Evolutionary conservation across 2,888 invertebrate genomes (phyloP), one percentile per base, ranked within the genome.

Genomic region (Lymantria monacha): DNA sequence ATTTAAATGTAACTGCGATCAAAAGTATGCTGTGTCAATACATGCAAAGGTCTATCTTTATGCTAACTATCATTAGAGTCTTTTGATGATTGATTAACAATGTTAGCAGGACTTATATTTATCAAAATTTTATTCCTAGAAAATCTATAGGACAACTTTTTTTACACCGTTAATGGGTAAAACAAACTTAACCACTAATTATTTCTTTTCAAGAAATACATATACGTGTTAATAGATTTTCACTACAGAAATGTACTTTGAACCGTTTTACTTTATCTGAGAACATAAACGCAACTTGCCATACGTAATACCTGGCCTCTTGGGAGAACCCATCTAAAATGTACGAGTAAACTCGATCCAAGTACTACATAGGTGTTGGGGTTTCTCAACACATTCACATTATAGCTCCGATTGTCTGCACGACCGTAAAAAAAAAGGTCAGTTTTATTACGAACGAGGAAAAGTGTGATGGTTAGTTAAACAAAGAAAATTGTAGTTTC

Each of bases 341-440:
- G 22, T 22, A 22, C 22, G 22, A 22, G 79, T 81, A 82, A 76
- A 81, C 79, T 81, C 76, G 74, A 78, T 81, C 74, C 80, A 33
- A 72, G 74, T 8, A 72, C 72, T 33, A 42, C 66, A 33, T 77
- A 81, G 63, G 81, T 81, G 81, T 85, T 74, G 79, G 53, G 81
- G 78, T 88, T 82, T 76, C 77, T 79, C 75, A 74, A 85, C 81
- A 85, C 84, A 85, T 82, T 81, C 85, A 69, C 79, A 81, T 86
- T 81, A 83, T 80, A 80, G 79, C 76, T 72, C 67, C 55, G 46
- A 70, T 66, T 78, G 79, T 81, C 78, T 75, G 72, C 66, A 67
- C 65, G 74, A 66, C 77, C 76, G 76, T 80, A 79, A 81, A 76
- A 74, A n/a, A 22, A 82, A 84, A 80, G 82, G 80, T 79, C 78